Evolutionary conservation across 1,140 invertebrate genomes (phyloP).

Genomic region (Delia radicum): DNA sequence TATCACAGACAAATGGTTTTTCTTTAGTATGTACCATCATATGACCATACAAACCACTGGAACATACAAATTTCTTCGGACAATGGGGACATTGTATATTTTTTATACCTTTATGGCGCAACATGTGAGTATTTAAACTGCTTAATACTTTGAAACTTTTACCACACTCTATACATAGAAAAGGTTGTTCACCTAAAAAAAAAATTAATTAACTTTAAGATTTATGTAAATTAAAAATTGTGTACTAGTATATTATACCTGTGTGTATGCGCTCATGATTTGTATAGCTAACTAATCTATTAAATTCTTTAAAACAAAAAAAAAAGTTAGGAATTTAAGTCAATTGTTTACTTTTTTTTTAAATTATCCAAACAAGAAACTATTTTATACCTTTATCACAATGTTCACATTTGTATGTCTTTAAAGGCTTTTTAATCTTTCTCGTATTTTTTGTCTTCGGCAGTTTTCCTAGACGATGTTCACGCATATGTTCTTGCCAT

Average conservation of each 20-base stretch:
- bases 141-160: constrained; percentile 62
- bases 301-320: not conserved
- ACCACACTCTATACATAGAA: constrained; percentile 65
- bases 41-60: constrained; percentile 63
- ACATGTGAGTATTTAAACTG: constrained; percentile 62
- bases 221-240: not conserved
- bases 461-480: not conserved
- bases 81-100: constrained; percentile 61
- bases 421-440: not conserved
- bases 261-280: not conserved
- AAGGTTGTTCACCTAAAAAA: constrained; percentile 60
- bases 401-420: not conserved
- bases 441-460: not conserved
- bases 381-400: not conserved
- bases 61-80: constrained; percentile 62
- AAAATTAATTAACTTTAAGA: not conserved
- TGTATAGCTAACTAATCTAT: too few relatives aligned
- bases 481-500: not conserved
- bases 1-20: constrained; percentile 67
- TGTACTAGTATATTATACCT: constrained; percentile 32
- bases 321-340: not conserved
- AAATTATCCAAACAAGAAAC: not conserved
- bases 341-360: not conserved
- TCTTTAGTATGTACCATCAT: constrained; percentile 59
- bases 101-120: constrained; percentile 62